A percentile compares a stretch with the other conserved stretches of the same genome.
Evolutionary conservation across 2,113 vertebrate genomes (phyloP).

Genomic region (Tupaia chinensis): DNA sequence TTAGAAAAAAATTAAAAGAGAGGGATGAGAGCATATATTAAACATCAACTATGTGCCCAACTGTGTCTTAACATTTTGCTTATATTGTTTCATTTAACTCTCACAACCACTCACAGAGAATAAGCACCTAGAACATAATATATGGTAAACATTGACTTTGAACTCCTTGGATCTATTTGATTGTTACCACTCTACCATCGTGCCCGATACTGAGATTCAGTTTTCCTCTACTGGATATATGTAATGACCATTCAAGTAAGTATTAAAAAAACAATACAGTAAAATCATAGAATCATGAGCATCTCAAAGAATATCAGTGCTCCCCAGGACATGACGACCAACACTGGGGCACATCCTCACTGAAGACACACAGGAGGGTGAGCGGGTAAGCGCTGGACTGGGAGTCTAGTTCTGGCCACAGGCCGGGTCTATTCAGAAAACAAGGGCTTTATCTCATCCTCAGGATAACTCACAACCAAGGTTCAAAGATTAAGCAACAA

Average conservation of each 20-base stretch:
- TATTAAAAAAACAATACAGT: not conserved
- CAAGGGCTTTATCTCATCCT: not conserved
- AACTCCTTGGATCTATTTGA: not conserved
- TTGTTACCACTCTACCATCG: not conserved
- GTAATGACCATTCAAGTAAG: not conserved
- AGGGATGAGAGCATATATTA: not conserved
- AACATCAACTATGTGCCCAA: not conserved
- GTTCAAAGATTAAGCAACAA: not conserved
- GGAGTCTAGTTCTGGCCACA: not conserved
- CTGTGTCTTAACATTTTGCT: not conserved
- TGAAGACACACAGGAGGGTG: not conserved
- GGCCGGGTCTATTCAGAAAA: not conserved
- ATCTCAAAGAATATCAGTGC: not conserved
- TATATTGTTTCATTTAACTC: not conserved
- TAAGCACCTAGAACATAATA: not conserved
- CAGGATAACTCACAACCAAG: not conserved
- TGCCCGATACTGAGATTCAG: not conserved
- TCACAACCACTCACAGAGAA: slow-evolving; percentile 24
- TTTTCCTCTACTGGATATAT: not conserved
- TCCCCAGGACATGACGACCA: not conserved
- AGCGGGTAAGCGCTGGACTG: not conserved
- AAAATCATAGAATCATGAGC: not conserved
- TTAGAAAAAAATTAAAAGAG: not conserved
- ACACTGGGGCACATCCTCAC: not conserved
- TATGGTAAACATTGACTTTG: not conserved